Percentiles rank a stretch among this genome's conserved stretches.
Conservation (phyloP, 2,113 vertebrate species). For the Bolborhynchus lineola region DNA sequence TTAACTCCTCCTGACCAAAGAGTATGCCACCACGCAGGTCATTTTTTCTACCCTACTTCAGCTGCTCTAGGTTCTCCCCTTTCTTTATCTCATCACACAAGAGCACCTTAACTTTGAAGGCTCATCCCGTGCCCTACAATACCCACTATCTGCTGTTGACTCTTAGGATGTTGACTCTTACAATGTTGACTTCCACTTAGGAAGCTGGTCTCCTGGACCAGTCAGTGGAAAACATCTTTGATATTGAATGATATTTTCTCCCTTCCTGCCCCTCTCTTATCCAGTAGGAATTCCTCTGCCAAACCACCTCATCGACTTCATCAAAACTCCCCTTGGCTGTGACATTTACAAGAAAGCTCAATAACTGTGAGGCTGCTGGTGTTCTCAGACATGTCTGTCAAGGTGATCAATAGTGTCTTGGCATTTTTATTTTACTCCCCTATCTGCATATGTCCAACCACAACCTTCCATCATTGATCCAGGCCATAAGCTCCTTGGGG, state of each 20-base stretch:
- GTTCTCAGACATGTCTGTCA: not conserved
- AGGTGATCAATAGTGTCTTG: not conserved
- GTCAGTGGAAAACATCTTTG: not conserved
- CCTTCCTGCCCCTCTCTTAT: not conserved
- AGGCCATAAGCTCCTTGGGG: not conserved
- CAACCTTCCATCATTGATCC: not conserved
- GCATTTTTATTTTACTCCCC: not conserved
- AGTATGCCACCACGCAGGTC: not conserved
- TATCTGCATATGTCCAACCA: not conserved
- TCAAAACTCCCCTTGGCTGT: not conserved
- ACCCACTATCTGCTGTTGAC: not conserved
- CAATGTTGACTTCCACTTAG: not conserved
- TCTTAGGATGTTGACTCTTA: not conserved
- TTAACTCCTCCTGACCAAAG: not conserved
- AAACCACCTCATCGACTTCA: not conserved
- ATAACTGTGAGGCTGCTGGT: not conserved
- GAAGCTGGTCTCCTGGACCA: not conserved
- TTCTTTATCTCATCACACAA: not conserved
- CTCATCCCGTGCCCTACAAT: not conserved
- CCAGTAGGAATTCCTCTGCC: not conserved
- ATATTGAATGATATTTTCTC: not conserved
- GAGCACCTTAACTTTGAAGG: not conserved
- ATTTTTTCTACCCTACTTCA: not conserved
- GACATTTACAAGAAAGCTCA: slow-evolving; percentile 32
- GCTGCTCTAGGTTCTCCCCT: not conserved